phyloP scores from a whole-genome alignment of 2,888 invertebrate genomes.

The Stenchaetothrips biformis region DNA sequence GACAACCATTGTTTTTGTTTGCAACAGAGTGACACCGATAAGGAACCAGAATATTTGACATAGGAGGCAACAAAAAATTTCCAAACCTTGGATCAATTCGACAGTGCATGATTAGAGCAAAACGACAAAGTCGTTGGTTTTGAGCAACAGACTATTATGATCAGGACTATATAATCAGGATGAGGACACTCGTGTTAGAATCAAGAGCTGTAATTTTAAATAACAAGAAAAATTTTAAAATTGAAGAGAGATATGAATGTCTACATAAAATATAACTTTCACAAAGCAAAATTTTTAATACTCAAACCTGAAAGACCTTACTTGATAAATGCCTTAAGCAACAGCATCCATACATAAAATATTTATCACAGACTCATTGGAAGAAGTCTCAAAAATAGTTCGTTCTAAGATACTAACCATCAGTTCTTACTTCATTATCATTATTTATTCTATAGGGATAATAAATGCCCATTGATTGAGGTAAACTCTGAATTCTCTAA shows the following conservation, averaged over 20 bases:
- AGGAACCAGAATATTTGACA: too few relatives aligned
- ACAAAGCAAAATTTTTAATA: too few relatives aligned
- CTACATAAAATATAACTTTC: too few relatives aligned
- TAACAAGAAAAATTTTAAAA: background rate
- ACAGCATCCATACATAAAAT: constrained; percentile 9
- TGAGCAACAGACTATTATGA: too few relatives aligned
- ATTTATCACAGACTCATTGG: constrained; percentile 16
- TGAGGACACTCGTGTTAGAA: background rate
- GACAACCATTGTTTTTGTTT: too few relatives aligned
- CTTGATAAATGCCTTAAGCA: background rate
- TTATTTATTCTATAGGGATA: background rate
- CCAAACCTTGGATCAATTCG: too few relatives aligned
- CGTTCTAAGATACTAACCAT: background rate
- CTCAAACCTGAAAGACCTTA: background rate
- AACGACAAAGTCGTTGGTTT: too few relatives aligned
- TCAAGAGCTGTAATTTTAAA: background rate
- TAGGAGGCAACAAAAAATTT: too few relatives aligned
- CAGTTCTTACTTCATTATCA: background rate
- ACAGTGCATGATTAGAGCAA: too few relatives aligned
- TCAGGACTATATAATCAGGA: too few relatives aligned
- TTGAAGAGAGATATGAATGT: too few relatives aligned
- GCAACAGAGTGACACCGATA: background rate
- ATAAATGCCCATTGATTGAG: background rate
- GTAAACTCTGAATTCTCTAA: too few relatives aligned
- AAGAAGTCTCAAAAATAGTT: constrained; percentile 21